phyloP scores from a whole-genome alignment of 2,797 vertebrate genomes.

The Parauchenoglanis ngamensis region DNA sequence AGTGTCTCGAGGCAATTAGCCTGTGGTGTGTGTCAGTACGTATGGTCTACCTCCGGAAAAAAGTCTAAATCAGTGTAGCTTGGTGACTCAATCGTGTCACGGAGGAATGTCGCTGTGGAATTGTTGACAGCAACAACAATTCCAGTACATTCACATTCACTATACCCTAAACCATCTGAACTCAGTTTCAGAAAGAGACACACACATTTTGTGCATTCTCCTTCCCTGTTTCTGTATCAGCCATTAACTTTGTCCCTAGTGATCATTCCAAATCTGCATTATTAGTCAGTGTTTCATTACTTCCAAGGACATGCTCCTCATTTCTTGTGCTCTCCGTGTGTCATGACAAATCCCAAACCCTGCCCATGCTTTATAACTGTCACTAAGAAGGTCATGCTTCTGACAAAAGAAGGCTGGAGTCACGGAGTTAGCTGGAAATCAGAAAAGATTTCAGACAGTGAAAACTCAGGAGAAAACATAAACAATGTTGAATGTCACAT shows the following conservation, averaged over 20 bases:
- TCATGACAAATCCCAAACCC: background rate
- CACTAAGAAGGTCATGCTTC: background rate
- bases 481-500: background rate
- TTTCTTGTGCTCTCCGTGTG: background rate
- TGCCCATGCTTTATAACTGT: background rate
- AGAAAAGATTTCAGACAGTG: background rate
- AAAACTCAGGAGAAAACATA: background rate
- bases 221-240: constrained; percentile 50
- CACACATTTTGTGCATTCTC: constrained; percentile 30
- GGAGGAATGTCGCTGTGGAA: background rate
- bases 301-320: background rate
- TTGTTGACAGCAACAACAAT: constrained; percentile 21
- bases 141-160: background rate
- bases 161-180: background rate
- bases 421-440: background rate
- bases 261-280: background rate
- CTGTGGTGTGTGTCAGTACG: constrained; percentile 28
- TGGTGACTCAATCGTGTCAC: constrained; percentile 37
- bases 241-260: constrained; percentile 42
- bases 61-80: constrained; percentile 24
- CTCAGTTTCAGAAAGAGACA: background rate
- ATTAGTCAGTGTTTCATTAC: constrained; percentile 15
- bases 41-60: constrained; percentile 22
- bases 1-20: constrained; percentile 37
- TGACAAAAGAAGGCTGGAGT: background rate